Base-by-base conservation (phyloP, 2,888 invertebrate species). In the Ditula angustiorana region DNA sequence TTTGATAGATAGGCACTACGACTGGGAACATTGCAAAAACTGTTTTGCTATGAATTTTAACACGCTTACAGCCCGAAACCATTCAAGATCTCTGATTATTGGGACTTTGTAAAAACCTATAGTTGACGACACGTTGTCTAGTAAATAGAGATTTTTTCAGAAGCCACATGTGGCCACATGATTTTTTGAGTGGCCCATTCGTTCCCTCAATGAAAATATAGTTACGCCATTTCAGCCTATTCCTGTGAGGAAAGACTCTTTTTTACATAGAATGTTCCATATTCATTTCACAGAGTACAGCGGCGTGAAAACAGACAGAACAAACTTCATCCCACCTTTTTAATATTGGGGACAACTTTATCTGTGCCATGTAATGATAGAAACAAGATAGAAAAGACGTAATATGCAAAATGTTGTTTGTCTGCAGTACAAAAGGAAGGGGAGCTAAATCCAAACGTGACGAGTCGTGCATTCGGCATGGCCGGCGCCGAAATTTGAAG, bases 391-490 rank as follows among this genome's bases (percentile, higher is more conserved):
- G 56, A 56, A 58, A 63, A 58, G 57, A 61, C 69, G 70, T 66
- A 73, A 70, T 74, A 77, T 78, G 77, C 74, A 77, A 72, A 78
- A 78, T 77, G 74, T 67, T 77, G 74, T 78, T 78, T 78, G 68
- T 67, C 70, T 74, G 73, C 67, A 74, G 71, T 69, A 75, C 71
- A 76, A 80, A 77, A 78, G 81, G 72, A 72, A 81, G 88, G 86
- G 78, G 77, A 55, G 30, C 69, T 62, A 78, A 77, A 82, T 81
- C 79, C 82, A 91, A 87, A 90, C 90, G 90, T 90, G 90, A 89
- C 87, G 76, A 80, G 79, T 76, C 70, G 74, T 71, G 76, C 72
- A 78, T 79, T 81, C 76, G 78, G 74, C 72, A 76, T 71, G 79
- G 77, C 74, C 70, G 73, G 71, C 69, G 74, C 67, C 74, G 74